Conservation (phyloP, 2,888 invertebrate genomes). For the Rhaphigaster nebulosa region DNA sequence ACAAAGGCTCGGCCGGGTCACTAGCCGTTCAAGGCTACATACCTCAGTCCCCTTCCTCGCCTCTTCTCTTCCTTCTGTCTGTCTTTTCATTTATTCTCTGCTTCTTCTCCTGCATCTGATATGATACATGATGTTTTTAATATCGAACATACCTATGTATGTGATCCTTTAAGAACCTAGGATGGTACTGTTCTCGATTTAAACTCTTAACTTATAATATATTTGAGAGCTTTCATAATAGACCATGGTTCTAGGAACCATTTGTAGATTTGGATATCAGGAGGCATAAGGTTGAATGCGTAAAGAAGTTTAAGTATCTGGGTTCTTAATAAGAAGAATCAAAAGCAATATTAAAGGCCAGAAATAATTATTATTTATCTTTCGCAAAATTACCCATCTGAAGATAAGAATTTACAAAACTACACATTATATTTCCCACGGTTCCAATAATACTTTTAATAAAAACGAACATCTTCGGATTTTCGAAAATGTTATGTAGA, state of each 20-base stretch:
- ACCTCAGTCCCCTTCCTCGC: constrained; percentile 36
- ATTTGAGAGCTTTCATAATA: no score
- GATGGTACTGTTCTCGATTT: not conserved
- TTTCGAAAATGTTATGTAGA: not conserved
- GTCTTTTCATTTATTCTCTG: not conserved
- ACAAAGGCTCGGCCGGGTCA: constrained; percentile 29
- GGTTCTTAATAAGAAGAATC: no score
- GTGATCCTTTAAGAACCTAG: not conserved
- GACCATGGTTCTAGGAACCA: no score
- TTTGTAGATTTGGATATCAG: no score
- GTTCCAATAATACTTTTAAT: no score
- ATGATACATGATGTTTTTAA: not conserved
- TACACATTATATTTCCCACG: no score
- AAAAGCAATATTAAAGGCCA: no score
- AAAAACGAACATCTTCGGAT: not conserved
- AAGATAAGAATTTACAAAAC: no score
- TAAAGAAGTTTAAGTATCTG: no score
- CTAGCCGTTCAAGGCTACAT: constrained; percentile 49
- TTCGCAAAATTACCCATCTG: no score
- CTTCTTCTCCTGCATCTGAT: not conserved
- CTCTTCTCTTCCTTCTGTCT: constrained; percentile 9
- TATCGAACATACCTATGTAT: not conserved
- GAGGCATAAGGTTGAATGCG: no score
- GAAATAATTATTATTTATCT: no score
- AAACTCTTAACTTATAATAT: not conserved